A percentile compares a stretch with the other conserved stretches of the same genome.
phyloP scores from a whole-genome alignment of 2,797 vertebrate genomes.

The Sciurus carolinensis region DNA sequence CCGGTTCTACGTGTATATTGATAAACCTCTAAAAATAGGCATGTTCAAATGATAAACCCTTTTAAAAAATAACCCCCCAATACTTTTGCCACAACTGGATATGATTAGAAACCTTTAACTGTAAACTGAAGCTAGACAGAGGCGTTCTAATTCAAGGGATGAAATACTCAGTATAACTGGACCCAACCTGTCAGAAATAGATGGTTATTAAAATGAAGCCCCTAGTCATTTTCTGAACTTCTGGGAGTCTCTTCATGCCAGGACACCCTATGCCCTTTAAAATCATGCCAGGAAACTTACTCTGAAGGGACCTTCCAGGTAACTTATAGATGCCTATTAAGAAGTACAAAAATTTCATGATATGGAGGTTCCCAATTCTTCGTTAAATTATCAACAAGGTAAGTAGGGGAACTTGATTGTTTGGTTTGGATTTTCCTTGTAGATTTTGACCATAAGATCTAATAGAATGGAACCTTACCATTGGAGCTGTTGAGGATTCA shows the following conservation, averaged over 20 bases:
- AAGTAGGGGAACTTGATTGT: not conserved
- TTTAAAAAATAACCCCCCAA: not conserved
- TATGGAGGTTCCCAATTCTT: not conserved
- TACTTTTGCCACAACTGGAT: not conserved
- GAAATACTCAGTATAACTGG: not conserved
- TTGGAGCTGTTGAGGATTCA: not conserved
- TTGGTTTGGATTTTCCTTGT: not conserved
- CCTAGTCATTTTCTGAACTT: not conserved
- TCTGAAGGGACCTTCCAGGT: not conserved
- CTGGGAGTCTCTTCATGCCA: not conserved
- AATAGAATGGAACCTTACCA: not conserved
- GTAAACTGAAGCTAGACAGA: conserved; percentile 23
- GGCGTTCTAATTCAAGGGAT: not conserved
- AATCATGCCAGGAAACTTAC: not conserved
- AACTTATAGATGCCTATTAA: not conserved
- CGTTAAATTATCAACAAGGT: not conserved
- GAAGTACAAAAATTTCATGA: not conserved
- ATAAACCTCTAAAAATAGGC: not conserved
- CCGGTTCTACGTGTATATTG: not conserved
- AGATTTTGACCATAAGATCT: not conserved
- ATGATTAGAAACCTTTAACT: conserved; percentile 9
- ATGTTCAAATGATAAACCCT: conserved; percentile 4
- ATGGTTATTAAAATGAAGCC: not conserved
- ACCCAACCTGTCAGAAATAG: not conserved
- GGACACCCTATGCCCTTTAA: not conserved